Conservation (phyloP, 2,797 vertebrate species). For the Halcyon badia region DNA sequence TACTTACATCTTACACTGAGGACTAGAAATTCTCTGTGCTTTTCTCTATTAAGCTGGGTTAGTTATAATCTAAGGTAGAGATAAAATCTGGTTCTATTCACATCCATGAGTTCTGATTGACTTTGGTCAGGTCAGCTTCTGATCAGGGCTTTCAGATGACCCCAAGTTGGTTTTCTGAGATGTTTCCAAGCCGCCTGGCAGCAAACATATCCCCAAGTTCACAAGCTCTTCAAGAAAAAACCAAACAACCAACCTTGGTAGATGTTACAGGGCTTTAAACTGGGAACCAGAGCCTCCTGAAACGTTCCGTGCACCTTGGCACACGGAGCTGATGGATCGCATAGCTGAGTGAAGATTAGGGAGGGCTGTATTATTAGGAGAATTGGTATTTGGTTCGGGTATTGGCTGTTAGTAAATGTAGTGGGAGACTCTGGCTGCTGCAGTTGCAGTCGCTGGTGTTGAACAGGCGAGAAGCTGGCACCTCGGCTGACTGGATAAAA, state of each 20-base stretch:
- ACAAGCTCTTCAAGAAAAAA: not conserved
- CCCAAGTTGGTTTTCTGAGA: not conserved
- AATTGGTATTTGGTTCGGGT: not conserved
- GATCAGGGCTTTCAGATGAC: not conserved
- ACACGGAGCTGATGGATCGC: accelerated
- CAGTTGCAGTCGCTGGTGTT: not conserved
- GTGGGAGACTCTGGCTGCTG: not conserved
- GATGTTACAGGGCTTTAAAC: not conserved
- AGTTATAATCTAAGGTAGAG: not conserved
- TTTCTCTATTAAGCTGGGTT: not conserved
- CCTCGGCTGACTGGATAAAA: not conserved
- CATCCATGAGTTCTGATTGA: not conserved
- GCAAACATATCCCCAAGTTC: not conserved
- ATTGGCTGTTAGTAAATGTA: not conserved
- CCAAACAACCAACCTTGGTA: too few species aligned
- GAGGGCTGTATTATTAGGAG: not conserved
- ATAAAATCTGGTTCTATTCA: not conserved
- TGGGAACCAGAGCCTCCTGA: not conserved
- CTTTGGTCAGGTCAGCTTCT: not conserved
- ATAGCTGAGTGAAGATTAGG: not conserved
- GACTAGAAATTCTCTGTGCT: not conserved
- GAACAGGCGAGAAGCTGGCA: not conserved
- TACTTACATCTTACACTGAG: not conserved
- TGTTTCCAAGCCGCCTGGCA: not conserved
- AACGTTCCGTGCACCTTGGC: not conserved